phyloP scores from a whole-genome alignment of 30 jellyfish, hydroid and myxozoan species.

The Turritopsis rubra region DNA sequence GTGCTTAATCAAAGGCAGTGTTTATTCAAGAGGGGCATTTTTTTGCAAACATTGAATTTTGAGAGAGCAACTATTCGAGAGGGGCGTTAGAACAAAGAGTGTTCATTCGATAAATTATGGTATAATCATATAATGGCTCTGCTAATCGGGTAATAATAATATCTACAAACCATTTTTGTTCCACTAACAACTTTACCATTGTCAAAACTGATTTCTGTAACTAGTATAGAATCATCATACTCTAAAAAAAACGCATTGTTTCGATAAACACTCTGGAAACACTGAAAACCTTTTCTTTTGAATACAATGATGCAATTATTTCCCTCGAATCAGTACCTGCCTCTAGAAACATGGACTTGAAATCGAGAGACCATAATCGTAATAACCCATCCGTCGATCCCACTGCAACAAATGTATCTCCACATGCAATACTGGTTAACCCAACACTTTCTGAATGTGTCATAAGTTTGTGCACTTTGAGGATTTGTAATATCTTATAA shows the following conservation, averaged over 20 bases:
- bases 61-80: no score
- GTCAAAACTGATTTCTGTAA: neutral
- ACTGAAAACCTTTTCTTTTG: no score
- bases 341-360: conserved; percentile 68
- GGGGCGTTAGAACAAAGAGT: neutral
- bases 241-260: conserved; percentile 29
- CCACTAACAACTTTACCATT: neutral
- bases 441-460: conserved; percentile 9
- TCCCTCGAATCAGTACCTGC: conserved; percentile 46
- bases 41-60: no score
- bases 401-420: conserved; percentile 60
- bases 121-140: no score
- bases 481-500: conserved; percentile 35
- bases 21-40: no score
- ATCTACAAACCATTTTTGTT: neutral
- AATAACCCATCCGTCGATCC: conserved; percentile 70
- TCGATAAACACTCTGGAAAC: no score
- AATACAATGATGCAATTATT: neutral
- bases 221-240: conserved; percentile 2
- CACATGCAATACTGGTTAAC: conserved; percentile 40
- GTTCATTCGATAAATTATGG: neutral
- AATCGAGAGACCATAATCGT: conserved; percentile 75
- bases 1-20: no score
- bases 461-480: conserved; percentile 24
- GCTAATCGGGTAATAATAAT: no score